Base-by-base conservation (phyloP, 2,888 invertebrate species). In the Campoletis raptor region DNA sequence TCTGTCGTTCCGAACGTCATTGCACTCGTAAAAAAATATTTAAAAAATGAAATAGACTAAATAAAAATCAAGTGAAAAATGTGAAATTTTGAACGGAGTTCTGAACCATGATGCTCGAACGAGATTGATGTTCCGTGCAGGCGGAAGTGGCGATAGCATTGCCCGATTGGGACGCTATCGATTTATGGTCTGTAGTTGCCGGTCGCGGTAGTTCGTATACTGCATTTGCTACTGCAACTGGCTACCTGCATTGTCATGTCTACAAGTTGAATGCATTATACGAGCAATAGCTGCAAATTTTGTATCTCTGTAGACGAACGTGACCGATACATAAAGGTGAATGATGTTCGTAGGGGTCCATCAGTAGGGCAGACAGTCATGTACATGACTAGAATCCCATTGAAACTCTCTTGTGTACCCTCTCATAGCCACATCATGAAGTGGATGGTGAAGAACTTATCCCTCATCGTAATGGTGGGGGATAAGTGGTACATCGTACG, bases 401-500 rank as follows among this genome's bases (percentile, higher is more conserved):
- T 37, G 15, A 9, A n/a, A 6, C 36, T 57, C 42, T 42, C 76
- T 67, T 18, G 21, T 15, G 48, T n/a, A 40, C 12, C n/a, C 40
- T 40, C 21, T 18, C 79, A 45, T 37, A 45, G 61, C 48, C 36
- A 66, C 72, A 61, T 69, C 61, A 61, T 76, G 45, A 74, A 81
- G 81, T 84, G 74, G 57, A 77, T 66, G 67, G 54, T 30, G 24
- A 8, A 54, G 24, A 72, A 45, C 42, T 61, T 72, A 61, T 45
- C 70, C 70, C 48, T 30, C 30, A 30, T 70, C 70, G 30, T 40
- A 5, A 37, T 18, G 40, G 66, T 37, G 42, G 30, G 66, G 61
- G 61, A 61, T 86, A 85, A 87, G 79, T 85, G 74, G 86, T 80
- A 85, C 83, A 81, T 85, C 86, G 83, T 85, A 70, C 83, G 74